These are phyloP conservation scores for Oreochromis aureus DNA, from an alignment of 2,113 vertebrate species.

Conservation along the genomic window DNA sequence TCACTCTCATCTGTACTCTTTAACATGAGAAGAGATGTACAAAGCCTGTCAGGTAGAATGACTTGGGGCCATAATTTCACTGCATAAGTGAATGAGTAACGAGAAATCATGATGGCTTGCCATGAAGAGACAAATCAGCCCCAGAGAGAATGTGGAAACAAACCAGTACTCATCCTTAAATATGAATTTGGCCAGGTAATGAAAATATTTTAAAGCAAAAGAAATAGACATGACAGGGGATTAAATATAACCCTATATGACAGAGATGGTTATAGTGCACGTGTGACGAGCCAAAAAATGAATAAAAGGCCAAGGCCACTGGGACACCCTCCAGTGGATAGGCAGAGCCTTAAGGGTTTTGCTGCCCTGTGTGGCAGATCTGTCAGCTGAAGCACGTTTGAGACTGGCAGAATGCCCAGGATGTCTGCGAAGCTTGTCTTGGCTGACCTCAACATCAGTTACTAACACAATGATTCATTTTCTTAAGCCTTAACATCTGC, in stretches of 20 bases:
- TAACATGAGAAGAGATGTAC: slow-evolving; percentile 10
- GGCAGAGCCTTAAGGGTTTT: slow-evolving; percentile 8
- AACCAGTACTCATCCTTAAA: not conserved
- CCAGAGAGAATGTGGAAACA: not conserved
- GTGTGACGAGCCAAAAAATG: not conserved
- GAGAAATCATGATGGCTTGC: slow-evolving; percentile 10
- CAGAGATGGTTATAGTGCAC: not conserved
- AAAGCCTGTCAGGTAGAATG: slow-evolving; percentile 22
- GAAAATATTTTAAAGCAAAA: not conserved
- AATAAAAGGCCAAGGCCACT: not conserved
- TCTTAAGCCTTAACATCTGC: not conserved
- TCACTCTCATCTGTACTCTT: not conserved
- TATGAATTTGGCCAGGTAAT: not conserved
- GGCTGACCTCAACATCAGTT: slow-evolving; percentile 7
- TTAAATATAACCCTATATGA: not conserved
- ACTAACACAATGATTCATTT: not conserved
- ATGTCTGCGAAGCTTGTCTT: slow-evolving; percentile 1
- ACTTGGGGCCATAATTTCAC: slow-evolving; percentile 8
- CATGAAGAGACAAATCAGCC: slow-evolving; percentile 1
- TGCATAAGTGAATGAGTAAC: slow-evolving; percentile 29
- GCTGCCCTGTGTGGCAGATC: slow-evolving; percentile 8
- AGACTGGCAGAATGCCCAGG: slow-evolving; percentile 13
- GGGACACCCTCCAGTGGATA: slow-evolving; percentile 3
- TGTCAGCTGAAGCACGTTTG: slow-evolving; percentile 2
- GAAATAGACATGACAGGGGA: not conserved